A percentile compares a stretch with the other conserved stretches of the same genome.
phyloP scores from a whole-genome alignment of 2,888 invertebrate genomes.

The Poecilobothrus nobilitatus region DNA sequence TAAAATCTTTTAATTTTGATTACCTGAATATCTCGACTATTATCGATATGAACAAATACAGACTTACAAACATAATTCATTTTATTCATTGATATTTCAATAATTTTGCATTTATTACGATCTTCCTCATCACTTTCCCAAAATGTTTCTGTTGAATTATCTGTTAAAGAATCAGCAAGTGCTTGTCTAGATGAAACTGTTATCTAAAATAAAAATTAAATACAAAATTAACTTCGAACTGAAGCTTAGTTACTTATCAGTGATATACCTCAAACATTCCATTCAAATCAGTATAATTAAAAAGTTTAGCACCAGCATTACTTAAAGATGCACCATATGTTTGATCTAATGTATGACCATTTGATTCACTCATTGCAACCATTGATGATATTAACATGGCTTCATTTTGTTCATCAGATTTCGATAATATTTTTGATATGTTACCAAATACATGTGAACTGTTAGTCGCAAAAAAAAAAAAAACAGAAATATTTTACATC shows the following conservation, averaged over 20 bases:
- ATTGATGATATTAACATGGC: constrained; percentile 43
- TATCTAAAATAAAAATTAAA: constrained; percentile 45
- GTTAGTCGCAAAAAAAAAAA: neutral
- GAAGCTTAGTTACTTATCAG: no score
- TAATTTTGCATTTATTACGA: constrained; percentile 80
- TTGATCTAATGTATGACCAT: constrained; percentile 36
- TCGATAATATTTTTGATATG: constrained; percentile 88
- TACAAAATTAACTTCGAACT: neutral
- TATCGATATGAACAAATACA: constrained; percentile 86
- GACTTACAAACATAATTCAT: constrained; percentile 44
- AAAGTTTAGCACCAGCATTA: constrained; percentile 31
- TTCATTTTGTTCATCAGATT: constrained; percentile 70
- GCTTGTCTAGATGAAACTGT: constrained; percentile 89
- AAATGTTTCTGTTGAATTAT: constrained; percentile 94
- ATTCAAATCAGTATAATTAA: constrained; percentile 37
- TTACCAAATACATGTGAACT: constrained; percentile 85
- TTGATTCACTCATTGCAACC: constrained; percentile 30
- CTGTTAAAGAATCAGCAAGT: constrained; percentile 86
- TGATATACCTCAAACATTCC: constrained; percentile 40
- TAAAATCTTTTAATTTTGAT: neutral
- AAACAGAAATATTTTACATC: neutral
- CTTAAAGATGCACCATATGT: constrained; percentile 22
- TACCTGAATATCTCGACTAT: constrained; percentile 83
- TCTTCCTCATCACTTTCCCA: constrained; percentile 99
- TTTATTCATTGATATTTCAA: constrained; percentile 59